phyloP scores from a whole-genome alignment of 2,113 vertebrate species.

The Eptatretus burgeri region DNA sequence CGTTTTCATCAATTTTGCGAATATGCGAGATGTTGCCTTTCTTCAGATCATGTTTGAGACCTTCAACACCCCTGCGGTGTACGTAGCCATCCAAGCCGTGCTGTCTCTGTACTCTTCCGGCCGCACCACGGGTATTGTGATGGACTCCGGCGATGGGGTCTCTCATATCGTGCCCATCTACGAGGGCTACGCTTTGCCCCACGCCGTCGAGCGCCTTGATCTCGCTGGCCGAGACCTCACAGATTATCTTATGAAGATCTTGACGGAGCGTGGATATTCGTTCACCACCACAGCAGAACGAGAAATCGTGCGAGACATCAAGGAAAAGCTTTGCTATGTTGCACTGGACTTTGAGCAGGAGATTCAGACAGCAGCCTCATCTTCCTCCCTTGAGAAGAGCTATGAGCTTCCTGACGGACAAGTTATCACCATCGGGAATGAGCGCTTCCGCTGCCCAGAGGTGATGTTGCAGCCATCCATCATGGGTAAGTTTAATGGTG shows the following conservation, averaged over 20 bases:
- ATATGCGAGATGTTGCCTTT: not conserved
- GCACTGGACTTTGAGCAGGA: slow-evolving; percentile 95
- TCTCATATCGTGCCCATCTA: slow-evolving; percentile 95
- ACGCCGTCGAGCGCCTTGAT: slow-evolving; percentile 92
- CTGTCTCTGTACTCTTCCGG: slow-evolving; percentile 88
- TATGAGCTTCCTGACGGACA: slow-evolving; percentile 88
- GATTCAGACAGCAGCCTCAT: slow-evolving; percentile 80
- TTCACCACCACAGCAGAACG: slow-evolving; percentile 87
- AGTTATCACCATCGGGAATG: slow-evolving; percentile 91
- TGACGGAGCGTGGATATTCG: slow-evolving; percentile 79
- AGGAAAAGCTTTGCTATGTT: slow-evolving; percentile 86
- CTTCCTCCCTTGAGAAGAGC: slow-evolving; percentile 92
- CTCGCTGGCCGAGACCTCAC: slow-evolving; percentile 86
- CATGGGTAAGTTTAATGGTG: slow-evolving; percentile 34
- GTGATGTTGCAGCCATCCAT: slow-evolving; percentile 91
- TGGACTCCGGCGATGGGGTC: slow-evolving; percentile 85
- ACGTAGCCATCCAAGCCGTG: slow-evolving; percentile 84
- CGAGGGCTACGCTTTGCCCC: slow-evolving; percentile 70
- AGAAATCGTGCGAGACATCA: slow-evolving; percentile 91
- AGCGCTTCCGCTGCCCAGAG: slow-evolving; percentile 82
- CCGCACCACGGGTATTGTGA: slow-evolving; percentile 84
- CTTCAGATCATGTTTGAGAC: slow-evolving; percentile 84
- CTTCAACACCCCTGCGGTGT: slow-evolving; percentile 95
- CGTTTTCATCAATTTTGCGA: too few relatives aligned
- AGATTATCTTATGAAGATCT: slow-evolving; percentile 99